Percentiles rank a stretch among this genome's conserved stretches.
Evolutionary conservation across 2,113 vertebrate genomes (phyloP).

Genomic region (Scomber colias): DNA sequence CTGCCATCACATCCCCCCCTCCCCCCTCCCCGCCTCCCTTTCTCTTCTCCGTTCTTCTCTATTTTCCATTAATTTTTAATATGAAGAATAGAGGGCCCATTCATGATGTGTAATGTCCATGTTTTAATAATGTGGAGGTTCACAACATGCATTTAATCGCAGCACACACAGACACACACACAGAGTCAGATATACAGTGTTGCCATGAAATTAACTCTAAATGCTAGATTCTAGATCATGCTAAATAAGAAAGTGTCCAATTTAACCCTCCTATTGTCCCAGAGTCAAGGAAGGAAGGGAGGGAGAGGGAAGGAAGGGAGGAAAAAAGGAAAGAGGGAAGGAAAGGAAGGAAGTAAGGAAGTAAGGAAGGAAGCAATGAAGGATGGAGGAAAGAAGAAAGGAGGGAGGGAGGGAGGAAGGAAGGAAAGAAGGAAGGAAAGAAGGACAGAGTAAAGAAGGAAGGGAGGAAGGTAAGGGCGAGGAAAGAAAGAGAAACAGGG

Average conservation of each 20-base stretch:
- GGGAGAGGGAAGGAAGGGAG: too few relatives aligned
- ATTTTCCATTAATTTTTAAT: slow-evolving; percentile 54
- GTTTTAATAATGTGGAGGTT: slow-evolving; percentile 65
- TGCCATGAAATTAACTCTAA: neutral
- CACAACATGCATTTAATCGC: slow-evolving; percentile 55
- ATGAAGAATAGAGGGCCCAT: slow-evolving; percentile 52
- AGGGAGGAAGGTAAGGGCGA: too few relatives aligned
- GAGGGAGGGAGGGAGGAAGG: too few relatives aligned
- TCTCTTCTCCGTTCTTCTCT: slow-evolving; percentile 11
- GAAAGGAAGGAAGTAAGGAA: too few relatives aligned
- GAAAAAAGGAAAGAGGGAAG: too few relatives aligned
- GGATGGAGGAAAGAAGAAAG: too few relatives aligned
- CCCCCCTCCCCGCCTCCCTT: neutral
- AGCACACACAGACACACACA: neutral
- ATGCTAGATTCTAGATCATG: neutral
- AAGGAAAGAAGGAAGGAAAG: too few relatives aligned
- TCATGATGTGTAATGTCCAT: slow-evolving; percentile 66
- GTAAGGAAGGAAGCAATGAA: too few relatives aligned
- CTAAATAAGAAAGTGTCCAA: neutral
- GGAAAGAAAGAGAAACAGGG: too few relatives aligned
- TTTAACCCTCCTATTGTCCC: neutral
- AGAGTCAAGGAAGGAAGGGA: too few relatives aligned
- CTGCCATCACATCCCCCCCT: neutral
- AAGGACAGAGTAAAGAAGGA: too few relatives aligned
- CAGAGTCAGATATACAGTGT: neutral